Evolutionary conservation across 2,888 invertebrate species (phyloP).

Genomic region (Allolobophora icterica): DNA sequence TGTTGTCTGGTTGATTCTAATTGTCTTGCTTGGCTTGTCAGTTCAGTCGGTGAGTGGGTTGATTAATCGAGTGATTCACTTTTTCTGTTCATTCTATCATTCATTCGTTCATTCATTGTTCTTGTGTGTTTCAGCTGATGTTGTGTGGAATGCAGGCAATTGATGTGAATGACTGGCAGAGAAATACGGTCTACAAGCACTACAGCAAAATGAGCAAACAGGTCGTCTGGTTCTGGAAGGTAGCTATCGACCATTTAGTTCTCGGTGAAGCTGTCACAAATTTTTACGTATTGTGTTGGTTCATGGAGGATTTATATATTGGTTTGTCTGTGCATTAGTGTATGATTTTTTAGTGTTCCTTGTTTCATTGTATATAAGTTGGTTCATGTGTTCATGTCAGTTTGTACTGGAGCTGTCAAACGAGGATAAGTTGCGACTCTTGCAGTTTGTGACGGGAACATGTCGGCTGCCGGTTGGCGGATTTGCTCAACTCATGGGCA

Average conservation of each 20-base stretch:
- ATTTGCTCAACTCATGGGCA: conserved; percentile 97
- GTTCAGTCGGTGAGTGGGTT: not conserved
- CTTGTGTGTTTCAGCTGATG: conserved; percentile 68
- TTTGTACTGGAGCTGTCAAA: conserved; percentile 42
- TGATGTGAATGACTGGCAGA: conserved; percentile 98
- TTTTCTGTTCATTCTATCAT: too few species aligned
- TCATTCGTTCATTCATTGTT: not conserved
- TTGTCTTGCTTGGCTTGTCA: not conserved
- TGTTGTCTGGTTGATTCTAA: not conserved
- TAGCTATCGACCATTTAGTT: conserved; percentile 75
- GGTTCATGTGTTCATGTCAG: not conserved
- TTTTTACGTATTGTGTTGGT: too few species aligned
- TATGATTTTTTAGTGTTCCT: not conserved
- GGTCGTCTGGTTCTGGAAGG: conserved; percentile 99
- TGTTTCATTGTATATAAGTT: too few species aligned
- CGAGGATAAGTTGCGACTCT: conserved; percentile 47
- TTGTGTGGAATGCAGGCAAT: conserved; percentile 97
- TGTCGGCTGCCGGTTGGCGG: conserved; percentile 98
- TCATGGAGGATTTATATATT: too few species aligned
- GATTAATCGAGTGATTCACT: not conserved
- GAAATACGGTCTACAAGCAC: conserved; percentile 96
- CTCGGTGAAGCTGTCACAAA: not conserved
- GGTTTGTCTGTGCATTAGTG: too few species aligned
- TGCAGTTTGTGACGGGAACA: conserved; percentile 91
- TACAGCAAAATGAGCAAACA: conserved; percentile 96